phyloP scores from a whole-genome alignment of 2,797 vertebrate species.

The Urocyon cinereoargenteus region DNA sequence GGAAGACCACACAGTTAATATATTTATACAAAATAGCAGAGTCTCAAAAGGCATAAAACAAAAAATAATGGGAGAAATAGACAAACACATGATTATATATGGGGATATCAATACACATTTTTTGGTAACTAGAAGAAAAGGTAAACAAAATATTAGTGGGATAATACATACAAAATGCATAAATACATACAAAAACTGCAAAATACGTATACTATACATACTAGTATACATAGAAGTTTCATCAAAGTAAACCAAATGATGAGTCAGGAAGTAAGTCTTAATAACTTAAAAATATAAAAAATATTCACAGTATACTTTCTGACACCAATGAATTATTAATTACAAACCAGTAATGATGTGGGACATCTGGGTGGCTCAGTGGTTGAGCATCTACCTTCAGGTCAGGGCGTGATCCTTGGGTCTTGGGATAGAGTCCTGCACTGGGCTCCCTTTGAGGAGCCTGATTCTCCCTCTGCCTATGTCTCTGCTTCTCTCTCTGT shows the following conservation, averaged over 20 bases:
- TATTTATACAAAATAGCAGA: not conserved
- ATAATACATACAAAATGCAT: not conserved
- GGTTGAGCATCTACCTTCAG: no score
- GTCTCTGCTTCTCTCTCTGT: no score
- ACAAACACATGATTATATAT: not conserved
- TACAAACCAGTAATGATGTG: not conserved
- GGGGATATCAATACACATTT: not conserved
- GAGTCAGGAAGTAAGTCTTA: not conserved
- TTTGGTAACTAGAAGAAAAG: not conserved
- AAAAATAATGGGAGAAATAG: not conserved
- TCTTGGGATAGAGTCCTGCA: no score
- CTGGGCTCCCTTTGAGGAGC: no score
- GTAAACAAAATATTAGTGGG: not conserved
- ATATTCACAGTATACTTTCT: not conserved
- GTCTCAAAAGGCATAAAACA: not conserved
- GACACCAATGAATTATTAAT: not conserved
- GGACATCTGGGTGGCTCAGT: no score
- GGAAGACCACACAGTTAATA: not conserved
- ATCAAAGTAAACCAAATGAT: not conserved
- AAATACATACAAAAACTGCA: not conserved
- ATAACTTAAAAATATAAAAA: not conserved
- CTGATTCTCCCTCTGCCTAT: no score
- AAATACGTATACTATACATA: not conserved
- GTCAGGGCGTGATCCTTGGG: no score
- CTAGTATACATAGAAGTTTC: not conserved